These are phyloP conservation scores for Eleginops maclovinus DNA, from an alignment of 2,113 vertebrate genomes.

Conservation along the genomic window DNA sequence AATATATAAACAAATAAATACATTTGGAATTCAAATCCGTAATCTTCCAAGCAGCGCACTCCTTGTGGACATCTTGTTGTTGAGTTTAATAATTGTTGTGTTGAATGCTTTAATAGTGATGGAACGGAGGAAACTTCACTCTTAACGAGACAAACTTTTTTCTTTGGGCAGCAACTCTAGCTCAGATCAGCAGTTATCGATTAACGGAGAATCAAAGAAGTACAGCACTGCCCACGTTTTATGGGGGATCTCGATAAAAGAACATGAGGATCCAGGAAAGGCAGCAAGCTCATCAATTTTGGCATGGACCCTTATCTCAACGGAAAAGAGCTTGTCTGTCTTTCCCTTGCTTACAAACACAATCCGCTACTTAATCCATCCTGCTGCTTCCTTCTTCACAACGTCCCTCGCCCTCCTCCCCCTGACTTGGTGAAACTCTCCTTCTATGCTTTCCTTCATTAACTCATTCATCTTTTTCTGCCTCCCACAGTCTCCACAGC, in stretches of 20 bases:
- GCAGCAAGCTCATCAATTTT: conserved; percentile 18
- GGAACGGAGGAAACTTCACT: too few species aligned
- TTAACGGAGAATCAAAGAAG: not conserved
- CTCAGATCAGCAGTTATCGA: too few species aligned
- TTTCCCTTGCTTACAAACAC: not conserved
- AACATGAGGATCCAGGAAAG: not conserved
- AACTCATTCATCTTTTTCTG: not conserved
- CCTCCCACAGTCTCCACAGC: not conserved
- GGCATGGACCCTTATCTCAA: conserved; percentile 15
- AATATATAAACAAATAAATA: too few species aligned
- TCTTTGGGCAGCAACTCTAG: too few species aligned
- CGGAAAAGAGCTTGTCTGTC: conserved; percentile 23
- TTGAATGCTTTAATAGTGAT: too few species aligned
- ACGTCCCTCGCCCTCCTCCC: conserved; percentile 21
- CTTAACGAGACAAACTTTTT: too few species aligned
- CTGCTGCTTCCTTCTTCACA: conserved; percentile 43
- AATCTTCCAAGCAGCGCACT: too few species aligned
- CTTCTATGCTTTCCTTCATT: not conserved
- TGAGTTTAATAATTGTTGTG: too few species aligned
- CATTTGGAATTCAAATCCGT: too few species aligned
- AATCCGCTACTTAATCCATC: conserved; percentile 51
- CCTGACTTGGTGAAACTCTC: too few species aligned
- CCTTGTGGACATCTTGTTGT: too few species aligned
- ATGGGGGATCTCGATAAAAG: not conserved
- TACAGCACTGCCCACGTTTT: not conserved